Percentiles rank a stretch among this genome's conserved stretches.
These are phyloP conservation scores for Acomys russatus DNA, from an alignment of 2,797 vertebrate genomes.

Conservation along the genomic window DNA sequence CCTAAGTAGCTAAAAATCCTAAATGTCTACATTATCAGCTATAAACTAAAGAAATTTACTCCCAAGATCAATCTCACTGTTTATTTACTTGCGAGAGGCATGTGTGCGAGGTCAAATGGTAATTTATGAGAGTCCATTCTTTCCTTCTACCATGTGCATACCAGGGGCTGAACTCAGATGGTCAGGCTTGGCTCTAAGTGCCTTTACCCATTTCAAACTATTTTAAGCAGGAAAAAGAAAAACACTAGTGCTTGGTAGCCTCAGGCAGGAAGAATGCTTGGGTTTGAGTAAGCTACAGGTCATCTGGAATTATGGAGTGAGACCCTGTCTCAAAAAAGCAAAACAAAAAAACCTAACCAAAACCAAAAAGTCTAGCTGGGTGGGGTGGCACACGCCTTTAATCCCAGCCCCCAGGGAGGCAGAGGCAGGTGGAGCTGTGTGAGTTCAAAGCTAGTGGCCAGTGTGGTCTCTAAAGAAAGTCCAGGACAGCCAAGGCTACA, in stretches of 20 bases:
- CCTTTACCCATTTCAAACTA: constrained; percentile 33
- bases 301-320: not conserved
- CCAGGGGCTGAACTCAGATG: not conserved
- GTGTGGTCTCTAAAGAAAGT: too few species aligned
- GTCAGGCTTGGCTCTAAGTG: not conserved
- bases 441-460: too few species aligned
- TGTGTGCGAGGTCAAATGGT: not conserved
- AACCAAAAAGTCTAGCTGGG: too few species aligned
- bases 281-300: not conserved
- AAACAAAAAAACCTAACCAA: too few species aligned
- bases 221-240: constrained; percentile 22
- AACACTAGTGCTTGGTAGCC: not conserved
- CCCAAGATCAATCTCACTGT: not conserved
- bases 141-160: not conserved
- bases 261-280: not conserved
- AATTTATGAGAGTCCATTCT: not conserved
- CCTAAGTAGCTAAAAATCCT: not conserved
- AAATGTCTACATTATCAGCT: not conserved
- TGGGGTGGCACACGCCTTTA: too few species aligned
- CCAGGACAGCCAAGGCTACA: too few species aligned
- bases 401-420: too few species aligned
- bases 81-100: not conserved
- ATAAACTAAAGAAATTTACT: not conserved
- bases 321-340: not conserved
- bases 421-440: not conserved